These are phyloP conservation scores for Rhizomys pruinosus DNA, from an alignment of 2,113 vertebrate genomes.

Conservation along the genomic window DNA sequence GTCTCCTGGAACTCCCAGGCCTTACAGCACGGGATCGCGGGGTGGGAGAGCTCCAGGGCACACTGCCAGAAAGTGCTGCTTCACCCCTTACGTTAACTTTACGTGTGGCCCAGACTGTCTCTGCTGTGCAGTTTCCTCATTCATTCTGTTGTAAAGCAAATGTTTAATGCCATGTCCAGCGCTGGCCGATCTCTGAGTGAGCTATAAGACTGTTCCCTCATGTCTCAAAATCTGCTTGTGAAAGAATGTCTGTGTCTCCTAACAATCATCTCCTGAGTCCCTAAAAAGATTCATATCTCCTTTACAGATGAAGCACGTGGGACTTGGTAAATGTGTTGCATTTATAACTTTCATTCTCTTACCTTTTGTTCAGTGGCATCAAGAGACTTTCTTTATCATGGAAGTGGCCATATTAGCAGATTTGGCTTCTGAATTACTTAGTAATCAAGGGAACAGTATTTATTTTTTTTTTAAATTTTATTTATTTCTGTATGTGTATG, in stretches of 20 bases:
- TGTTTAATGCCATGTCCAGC: conserved; percentile 2
- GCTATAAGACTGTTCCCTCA: not conserved
- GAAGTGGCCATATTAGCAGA: not conserved
- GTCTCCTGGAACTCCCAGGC: not conserved
- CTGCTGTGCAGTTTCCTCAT: not conserved
- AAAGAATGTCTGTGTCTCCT: not conserved
- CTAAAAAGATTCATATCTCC: not conserved
- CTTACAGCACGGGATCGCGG: not conserved
- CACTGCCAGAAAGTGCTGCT: conserved; percentile 1
- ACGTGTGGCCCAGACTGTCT: not conserved
- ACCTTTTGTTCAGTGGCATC: not conserved
- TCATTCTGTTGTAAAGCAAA: conserved; percentile 39
- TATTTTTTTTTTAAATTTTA: too few relatives aligned
- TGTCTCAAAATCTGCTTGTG: not conserved
- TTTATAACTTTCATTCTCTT: not conserved
- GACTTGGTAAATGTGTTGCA: not conserved
- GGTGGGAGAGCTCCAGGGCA: conserved; percentile 2
- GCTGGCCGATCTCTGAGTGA: not conserved
- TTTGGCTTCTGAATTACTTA: not conserved
- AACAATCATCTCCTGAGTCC: too few relatives aligned
- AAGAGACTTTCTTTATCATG: not conserved
- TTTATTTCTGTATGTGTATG: too few relatives aligned
- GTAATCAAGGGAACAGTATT: not conserved
- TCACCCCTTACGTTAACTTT: conserved; percentile 49
- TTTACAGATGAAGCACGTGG: not conserved